phyloP scores from a whole-genome alignment of 1,140 invertebrate genomes.

The Conus ventricosus region DNA sequence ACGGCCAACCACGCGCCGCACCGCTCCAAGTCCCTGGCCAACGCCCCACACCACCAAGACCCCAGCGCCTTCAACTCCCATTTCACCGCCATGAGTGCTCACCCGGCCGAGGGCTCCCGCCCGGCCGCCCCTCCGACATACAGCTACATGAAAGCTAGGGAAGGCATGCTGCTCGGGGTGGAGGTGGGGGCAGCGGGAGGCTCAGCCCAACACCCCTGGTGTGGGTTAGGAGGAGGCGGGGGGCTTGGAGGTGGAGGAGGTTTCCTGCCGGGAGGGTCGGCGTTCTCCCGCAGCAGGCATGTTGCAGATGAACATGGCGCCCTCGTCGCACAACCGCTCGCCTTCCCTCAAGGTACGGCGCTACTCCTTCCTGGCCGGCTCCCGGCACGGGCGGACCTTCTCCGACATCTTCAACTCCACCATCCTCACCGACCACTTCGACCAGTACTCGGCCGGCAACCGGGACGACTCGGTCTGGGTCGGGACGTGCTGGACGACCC shows the following conservation, averaged over 20 bases:
- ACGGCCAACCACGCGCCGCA: constrained; percentile 68
- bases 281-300: constrained; percentile 6
- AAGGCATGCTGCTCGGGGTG: constrained; percentile 36
- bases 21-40: constrained; percentile 65
- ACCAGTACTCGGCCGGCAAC: constrained; percentile 83
- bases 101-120: constrained; percentile 28
- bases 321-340: constrained; percentile 58
- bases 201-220: background rate
- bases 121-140: constrained; percentile 24
- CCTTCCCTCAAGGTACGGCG: constrained; percentile 66
- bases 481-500: constrained; percentile 53
- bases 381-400: constrained; percentile 64
- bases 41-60: constrained; percentile 44
- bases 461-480: constrained; percentile 78
- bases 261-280: constrained; percentile 38
- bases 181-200: background rate
- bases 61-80: constrained; percentile 45
- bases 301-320: constrained; percentile 33
- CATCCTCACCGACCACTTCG: constrained; percentile 83
- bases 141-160: constrained; percentile 31
- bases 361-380: constrained; percentile 73
- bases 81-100: constrained; percentile 12
- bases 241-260: constrained; percentile 12
- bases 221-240: background rate
- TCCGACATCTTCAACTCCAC: constrained; percentile 72